These are phyloP conservation scores for Lithodes maja DNA, from an alignment of 2,888 invertebrate genomes.

Conservation along the genomic window DNA sequence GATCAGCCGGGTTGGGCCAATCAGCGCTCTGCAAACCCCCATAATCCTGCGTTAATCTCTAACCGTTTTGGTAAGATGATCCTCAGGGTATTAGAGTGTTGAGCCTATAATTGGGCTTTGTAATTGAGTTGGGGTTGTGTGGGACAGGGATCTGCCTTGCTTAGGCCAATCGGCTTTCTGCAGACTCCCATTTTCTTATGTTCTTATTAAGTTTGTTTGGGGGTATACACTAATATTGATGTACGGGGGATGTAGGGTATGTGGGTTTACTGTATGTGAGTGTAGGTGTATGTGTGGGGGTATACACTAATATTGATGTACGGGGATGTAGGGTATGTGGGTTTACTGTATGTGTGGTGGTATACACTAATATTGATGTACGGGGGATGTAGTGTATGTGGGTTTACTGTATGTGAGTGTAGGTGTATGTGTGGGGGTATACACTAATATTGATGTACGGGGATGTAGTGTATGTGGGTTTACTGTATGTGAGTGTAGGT, in stretches of 20 bases:
- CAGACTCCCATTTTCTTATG: too few species aligned
- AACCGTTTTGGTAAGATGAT: too few species aligned
- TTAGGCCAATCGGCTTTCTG: too few species aligned
- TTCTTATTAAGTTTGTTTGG: neutral
- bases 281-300: conserved; percentile 5
- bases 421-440: neutral
- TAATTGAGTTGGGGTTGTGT: too few species aligned
- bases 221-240: neutral
- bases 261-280: too few species aligned
- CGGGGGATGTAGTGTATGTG: too few species aligned
- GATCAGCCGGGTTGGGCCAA: too few species aligned
- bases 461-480: neutral
- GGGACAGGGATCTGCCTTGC: too few species aligned
- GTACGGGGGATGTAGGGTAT: neutral
- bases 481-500: neutral
- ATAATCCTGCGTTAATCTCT: too few species aligned
- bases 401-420: neutral
- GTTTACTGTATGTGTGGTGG: neutral
- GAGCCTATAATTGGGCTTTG: too few species aligned
- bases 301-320: neutral
- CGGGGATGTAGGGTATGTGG: neutral
- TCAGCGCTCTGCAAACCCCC: too few species aligned
- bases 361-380: neutral
- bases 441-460: neutral
- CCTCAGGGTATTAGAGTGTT: too few species aligned